Evolutionary conservation across 2,888 invertebrate species (phyloP).

Genomic region (Aphidoletes aphidimyza): DNA sequence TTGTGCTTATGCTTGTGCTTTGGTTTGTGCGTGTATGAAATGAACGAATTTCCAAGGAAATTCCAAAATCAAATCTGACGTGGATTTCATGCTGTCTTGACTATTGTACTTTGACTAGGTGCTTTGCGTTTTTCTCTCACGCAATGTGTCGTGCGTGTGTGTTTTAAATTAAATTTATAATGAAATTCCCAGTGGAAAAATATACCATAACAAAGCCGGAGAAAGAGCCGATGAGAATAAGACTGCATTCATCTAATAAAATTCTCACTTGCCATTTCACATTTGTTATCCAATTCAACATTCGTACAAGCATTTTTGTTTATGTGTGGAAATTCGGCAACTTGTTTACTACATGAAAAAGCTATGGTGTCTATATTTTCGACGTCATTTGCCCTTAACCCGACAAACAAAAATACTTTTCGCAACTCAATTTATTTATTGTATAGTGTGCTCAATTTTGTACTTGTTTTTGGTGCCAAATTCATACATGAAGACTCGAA

Average conservation of each 20-base stretch:
- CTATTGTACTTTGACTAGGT: too few relatives aligned
- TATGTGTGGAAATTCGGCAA: not conserved
- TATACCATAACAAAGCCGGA: constrained; percentile 1
- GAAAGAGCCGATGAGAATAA: too few relatives aligned
- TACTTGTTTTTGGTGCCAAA: constrained; percentile 6
- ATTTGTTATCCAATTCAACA: constrained; percentile 10
- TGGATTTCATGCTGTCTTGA: too few relatives aligned
- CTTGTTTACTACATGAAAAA: not conserved
- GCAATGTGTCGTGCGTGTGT: not conserved
- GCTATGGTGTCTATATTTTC: not conserved
- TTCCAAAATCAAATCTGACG: too few relatives aligned
- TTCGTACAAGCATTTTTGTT: constrained; percentile 1
- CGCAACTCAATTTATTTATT: constrained; percentile 29
- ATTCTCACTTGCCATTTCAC: constrained; percentile 30
- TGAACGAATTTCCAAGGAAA: too few relatives aligned
- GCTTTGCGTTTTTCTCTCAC: not conserved
- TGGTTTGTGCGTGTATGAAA: too few relatives aligned
- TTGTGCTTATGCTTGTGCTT: too few relatives aligned
- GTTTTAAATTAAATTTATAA: constrained; percentile 28
- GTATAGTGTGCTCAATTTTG: not conserved
- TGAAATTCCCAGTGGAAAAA: constrained; percentile 37
- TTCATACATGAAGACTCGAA: not conserved
- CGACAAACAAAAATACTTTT: not conserved
- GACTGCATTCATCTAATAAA: constrained; percentile 16
- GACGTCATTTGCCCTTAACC: not conserved